Base-by-base conservation (phyloP, 2,797 vertebrate species). In the Chelmon rostratus region DNA sequence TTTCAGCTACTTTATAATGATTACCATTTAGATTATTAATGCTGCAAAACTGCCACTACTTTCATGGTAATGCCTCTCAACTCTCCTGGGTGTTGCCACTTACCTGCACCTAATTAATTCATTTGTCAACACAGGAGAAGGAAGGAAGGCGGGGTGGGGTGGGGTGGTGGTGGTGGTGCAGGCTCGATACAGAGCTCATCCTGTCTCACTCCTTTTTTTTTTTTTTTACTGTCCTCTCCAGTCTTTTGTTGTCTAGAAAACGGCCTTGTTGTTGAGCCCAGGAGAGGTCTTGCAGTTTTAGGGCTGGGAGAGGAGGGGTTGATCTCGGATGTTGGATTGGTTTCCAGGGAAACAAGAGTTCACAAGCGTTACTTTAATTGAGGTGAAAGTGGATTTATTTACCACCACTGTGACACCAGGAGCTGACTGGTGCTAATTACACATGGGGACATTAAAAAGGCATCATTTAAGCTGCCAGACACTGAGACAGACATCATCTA, bases 261-360 rank as follows among this genome's bases (percentile, higher is more conserved):
- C 0, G 0, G 66, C 71, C 68, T 74, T 11, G 68, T 61, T 11
- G 68, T 61, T 3, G 1, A 49, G 8, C 50, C 59, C 76, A 16
- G 46, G 62, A 83, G 77, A 83, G 57, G 57, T 62, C 66, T 82
- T 50, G 35, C 58, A 61, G 70, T 74, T 70, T 67, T 33, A 5
- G 33, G 13, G 57, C 42, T 4, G 7, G 47, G 16, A 8, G 46
- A 21, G 59, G 70, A 40, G 38, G 47, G 70, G 47, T 37, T 56
- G 38, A 63, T 81, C 49, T n/a, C 37, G 16, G 42, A 53, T 71
- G 72, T 54, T 81, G 57, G 73, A 71, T 62, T 35, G 56, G 73
- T 84, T 83, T 85, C 73, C 70, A 68, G 68, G 72, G 78, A 78
- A 86, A 79, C 59, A 28, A 19, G 53, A 82, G 68, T 78, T 86